Evolutionary conservation across 2,797 vertebrate genomes (phyloP).

Genomic region (Alauda arvensis): DNA sequence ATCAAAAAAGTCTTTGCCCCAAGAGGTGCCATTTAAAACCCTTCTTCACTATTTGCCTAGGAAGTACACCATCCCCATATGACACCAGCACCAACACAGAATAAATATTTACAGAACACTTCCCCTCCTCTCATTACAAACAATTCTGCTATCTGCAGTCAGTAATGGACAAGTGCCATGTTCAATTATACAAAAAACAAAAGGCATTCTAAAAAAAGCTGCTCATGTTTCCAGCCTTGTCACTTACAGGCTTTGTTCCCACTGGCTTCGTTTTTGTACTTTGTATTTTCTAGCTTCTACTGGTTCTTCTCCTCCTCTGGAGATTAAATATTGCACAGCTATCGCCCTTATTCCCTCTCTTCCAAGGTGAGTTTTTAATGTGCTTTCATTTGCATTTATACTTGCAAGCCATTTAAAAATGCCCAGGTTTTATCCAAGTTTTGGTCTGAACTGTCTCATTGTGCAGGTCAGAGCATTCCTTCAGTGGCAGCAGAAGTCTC

Average conservation of each 20-base stretch:
- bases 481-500: not conserved
- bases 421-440: not conserved
- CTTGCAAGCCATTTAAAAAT: not conserved
- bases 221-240: conserved; percentile 7
- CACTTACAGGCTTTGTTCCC: not conserved
- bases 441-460: not conserved
- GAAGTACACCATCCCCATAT: conserved; percentile 13
- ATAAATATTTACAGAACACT: conserved; percentile 54
- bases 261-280: not conserved
- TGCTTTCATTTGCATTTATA: not conserved
- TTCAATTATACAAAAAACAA: conserved; percentile 36
- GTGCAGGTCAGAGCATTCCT: not conserved
- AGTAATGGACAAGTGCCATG: conserved; percentile 42
- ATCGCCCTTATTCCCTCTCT: not conserved
- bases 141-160: conserved; percentile 43
- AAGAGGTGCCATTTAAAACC: not conserved
- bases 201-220: conserved; percentile 37
- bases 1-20: not conserved
- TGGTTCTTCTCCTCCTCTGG: not conserved
- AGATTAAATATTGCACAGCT: not conserved
- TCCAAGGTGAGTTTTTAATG: not conserved
- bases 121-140: conserved; percentile 46
- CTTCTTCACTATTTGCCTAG: conserved; percentile 1
- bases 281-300: conserved; percentile 7
- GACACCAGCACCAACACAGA: conserved; percentile 36